These are phyloP conservation scores for Catostylus mosaicus DNA, from an alignment of 30 jellyfish, hydroid and myxozoan species.

Conservation along the genomic window DNA sequence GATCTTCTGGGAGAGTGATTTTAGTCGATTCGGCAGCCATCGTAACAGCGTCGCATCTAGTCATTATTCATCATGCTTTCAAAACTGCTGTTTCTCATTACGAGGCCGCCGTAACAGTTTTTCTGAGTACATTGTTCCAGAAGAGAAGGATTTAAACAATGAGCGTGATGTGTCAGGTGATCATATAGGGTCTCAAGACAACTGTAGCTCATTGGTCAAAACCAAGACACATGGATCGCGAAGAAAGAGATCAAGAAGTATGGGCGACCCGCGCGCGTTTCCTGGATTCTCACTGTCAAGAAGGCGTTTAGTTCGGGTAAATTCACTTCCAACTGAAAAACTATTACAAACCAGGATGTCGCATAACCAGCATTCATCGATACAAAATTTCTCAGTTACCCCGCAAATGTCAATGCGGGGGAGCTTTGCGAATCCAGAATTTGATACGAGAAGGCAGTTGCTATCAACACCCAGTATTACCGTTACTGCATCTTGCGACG, in stretches of 20 bases:
- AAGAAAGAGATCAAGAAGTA: slow-evolving; percentile 33
- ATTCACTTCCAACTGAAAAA: slow-evolving; percentile 41
- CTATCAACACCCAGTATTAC: neutral
- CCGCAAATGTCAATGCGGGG: neutral
- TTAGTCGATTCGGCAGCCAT: slow-evolving; percentile 34
- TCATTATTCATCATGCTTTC: slow-evolving; percentile 40
- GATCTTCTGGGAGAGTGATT: slow-evolving; percentile 58
- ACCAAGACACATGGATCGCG: neutral
- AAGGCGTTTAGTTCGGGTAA: slow-evolving; percentile 7
- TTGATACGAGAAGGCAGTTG: neutral
- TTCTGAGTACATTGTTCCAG: slow-evolving; percentile 20
- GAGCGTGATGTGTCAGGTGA: neutral
- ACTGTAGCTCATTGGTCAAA: neutral
- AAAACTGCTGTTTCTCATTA: slow-evolving; percentile 50
- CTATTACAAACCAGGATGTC: neutral
- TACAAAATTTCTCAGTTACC: neutral
- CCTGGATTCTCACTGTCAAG: neutral
- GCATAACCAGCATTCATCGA: neutral
- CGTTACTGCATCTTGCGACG: slow-evolving; percentile 1
- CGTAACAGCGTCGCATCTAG: slow-evolving; percentile 48
- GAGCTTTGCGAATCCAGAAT: neutral
- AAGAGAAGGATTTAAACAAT: neutral
- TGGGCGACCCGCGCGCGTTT: slow-evolving; percentile 4
- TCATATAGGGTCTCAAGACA: neutral
- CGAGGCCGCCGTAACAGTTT: slow-evolving; percentile 16